phyloP scores from a whole-genome alignment of 2,113 vertebrate species.

The Stegostoma tigrinum region DNA sequence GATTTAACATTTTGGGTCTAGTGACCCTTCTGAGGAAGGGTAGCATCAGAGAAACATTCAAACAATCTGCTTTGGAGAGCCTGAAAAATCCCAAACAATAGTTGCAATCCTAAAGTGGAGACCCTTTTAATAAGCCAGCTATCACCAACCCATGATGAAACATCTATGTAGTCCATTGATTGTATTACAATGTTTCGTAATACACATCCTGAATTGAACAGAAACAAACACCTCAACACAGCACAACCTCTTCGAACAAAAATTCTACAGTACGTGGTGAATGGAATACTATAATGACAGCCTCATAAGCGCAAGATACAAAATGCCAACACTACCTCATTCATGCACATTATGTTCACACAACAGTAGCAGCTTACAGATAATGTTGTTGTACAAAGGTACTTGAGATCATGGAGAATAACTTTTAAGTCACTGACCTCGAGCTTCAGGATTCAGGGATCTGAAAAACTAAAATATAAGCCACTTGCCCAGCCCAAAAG shows the following conservation, averaged over 20 bases:
- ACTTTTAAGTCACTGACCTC: neutral
- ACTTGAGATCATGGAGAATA: too few species aligned
- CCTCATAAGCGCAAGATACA: neutral
- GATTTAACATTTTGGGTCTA: too few species aligned
- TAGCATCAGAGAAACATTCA: neutral
- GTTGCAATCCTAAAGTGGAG: neutral
- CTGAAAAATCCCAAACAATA: neutral
- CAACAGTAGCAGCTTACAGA: neutral
- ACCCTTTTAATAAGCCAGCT: neutral
- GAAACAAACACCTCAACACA: neutral
- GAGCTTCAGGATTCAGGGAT: neutral
- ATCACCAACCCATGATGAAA: neutral
- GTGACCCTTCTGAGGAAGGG: too few species aligned
- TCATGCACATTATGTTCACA: neutral
- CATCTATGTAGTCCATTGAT: neutral
- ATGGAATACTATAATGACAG: too few species aligned
- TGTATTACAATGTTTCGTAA: neutral
- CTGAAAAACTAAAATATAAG: slow-evolving; percentile 4
- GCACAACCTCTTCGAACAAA: neutral
- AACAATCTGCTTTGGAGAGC: neutral
- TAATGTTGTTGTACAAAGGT: neutral
- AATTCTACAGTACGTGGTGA: neutral
- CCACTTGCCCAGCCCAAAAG: neutral
- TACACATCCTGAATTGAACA: neutral
- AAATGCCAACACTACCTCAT: neutral